Evolutionary conservation across 2,888 invertebrate species (phyloP), one percentile per base, ranked within the genome.

Genomic region (Idaea straminata): DNA sequence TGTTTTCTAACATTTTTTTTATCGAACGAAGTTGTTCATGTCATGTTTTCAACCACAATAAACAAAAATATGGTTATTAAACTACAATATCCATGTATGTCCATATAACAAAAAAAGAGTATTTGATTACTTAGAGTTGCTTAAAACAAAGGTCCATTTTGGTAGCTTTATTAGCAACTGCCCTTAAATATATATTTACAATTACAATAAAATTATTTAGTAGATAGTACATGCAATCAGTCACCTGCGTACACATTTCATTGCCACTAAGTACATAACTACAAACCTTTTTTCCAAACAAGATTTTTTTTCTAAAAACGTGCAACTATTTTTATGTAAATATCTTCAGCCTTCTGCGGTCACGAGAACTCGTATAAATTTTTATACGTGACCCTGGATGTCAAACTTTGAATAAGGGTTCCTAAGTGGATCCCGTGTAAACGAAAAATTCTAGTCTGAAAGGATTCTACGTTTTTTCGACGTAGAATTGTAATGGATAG

Each of bases 341-440:
- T 47, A 47, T 47, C 47, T 47, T 3, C 47, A 47, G 47, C 47
- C 47, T 47, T 47, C 47, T 47, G 47, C 47, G 47, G 47, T 47
- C 47, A 47, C 47, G 47, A 47, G 13, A 47, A 47, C 47, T 47
- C 47, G 47, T 47, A 47, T 47, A 47, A 47, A 47, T 47, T 47
- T 47, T 47, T 47, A 47, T 47, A 7, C 13, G 13, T 47, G 47
- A 47, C 47, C 47, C 47, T 47, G 47, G 47, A 47, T 69, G 62
- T 68, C 68, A 67, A 66, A 66, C 61, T 66, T 62, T 64, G 67
- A 63, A 64, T 66, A 63, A 69, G 64, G 58, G 68, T 61, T 67
- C 62, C 62, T 66, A 66, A 68, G 69, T 66, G 65, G 66, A 36
- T 69, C 71, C 71, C 65, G 64, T 64, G 63, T 67, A 69, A 67